phyloP scores from a whole-genome alignment of 2,113 vertebrate species.

The Phaethornis superciliosus region DNA sequence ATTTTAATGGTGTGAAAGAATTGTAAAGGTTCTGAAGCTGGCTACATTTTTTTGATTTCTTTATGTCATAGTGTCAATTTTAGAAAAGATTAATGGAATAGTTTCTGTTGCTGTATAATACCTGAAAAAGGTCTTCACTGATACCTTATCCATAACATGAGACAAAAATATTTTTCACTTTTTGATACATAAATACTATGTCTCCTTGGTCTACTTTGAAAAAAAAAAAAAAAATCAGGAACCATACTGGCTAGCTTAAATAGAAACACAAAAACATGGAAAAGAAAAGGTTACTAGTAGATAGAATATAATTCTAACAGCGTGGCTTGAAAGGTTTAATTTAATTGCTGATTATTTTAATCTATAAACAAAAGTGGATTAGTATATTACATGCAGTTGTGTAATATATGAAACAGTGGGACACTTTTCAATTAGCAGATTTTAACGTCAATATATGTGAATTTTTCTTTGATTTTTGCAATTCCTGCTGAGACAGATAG shows the following conservation, averaged over 20 bases:
- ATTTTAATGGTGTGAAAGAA: background rate
- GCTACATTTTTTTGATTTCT: background rate
- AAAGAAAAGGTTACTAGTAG: background rate
- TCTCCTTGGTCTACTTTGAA: background rate
- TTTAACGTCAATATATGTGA: background rate
- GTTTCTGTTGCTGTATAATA: background rate
- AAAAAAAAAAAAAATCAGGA: background rate
- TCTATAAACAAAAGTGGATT: slow-evolving; percentile 18
- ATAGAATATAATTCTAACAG: background rate
- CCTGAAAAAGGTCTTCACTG: background rate
- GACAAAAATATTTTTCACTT: background rate
- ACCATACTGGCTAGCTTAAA: background rate
- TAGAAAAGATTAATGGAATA: background rate
- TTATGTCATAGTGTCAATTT: background rate
- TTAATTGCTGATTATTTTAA: background rate
- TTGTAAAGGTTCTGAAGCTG: background rate
- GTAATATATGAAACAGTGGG: background rate
- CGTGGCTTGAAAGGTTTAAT: background rate
- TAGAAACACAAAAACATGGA: background rate
- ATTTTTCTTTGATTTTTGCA: background rate
- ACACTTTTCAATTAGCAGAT: background rate
- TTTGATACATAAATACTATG: background rate
- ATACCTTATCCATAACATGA: background rate
- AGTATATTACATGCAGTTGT: background rate
- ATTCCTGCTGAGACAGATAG: background rate